Conservation (phyloP, 2,888 invertebrate genomes). For the Parascotia fuliginaria region DNA sequence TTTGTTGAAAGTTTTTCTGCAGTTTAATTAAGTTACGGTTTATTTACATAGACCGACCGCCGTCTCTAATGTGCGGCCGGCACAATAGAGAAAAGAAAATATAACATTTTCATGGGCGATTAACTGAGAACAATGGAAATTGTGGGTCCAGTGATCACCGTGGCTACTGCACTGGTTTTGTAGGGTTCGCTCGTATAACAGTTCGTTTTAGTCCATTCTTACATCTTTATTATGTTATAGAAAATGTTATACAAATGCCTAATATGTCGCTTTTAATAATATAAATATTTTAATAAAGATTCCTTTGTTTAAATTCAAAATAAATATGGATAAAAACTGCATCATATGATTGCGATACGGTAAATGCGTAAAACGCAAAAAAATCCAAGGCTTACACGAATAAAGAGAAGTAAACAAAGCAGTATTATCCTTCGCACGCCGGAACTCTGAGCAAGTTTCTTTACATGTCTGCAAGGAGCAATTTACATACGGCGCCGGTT, state of each 20-base stretch:
- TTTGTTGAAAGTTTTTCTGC: slow-evolving; percentile 22
- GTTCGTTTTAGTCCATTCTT: slow-evolving; percentile 10
- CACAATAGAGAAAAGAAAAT: slow-evolving; percentile 39
- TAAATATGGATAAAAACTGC: too few relatives aligned
- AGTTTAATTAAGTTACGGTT: slow-evolving; percentile 30
- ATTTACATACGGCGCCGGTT: slow-evolving; percentile 45
- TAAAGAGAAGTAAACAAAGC: slow-evolving; percentile 30
- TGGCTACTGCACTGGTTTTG: slow-evolving; percentile 16
- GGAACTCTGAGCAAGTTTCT: slow-evolving; percentile 37
- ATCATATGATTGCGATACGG: neutral
- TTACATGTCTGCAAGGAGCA: slow-evolving; percentile 33
- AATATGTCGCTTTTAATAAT: neutral
- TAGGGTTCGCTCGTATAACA: slow-evolving; percentile 13
- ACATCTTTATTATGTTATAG: slow-evolving; percentile 5
- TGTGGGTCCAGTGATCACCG: slow-evolving; percentile 15
- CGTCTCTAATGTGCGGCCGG: slow-evolving; percentile 21
- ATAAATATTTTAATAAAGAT: too few relatives aligned
- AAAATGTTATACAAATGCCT: neutral
- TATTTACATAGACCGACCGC: slow-evolving; percentile 26
- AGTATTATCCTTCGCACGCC: slow-evolving; percentile 13
- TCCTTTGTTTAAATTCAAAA: too few relatives aligned
- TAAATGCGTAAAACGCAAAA: neutral
- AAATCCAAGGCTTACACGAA: slow-evolving; percentile 5
- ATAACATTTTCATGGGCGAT: slow-evolving; percentile 52
- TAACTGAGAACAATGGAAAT: slow-evolving; percentile 49